Base-by-base conservation (phyloP, 1,140 invertebrate genomes). In the Bombus impatiens region DNA sequence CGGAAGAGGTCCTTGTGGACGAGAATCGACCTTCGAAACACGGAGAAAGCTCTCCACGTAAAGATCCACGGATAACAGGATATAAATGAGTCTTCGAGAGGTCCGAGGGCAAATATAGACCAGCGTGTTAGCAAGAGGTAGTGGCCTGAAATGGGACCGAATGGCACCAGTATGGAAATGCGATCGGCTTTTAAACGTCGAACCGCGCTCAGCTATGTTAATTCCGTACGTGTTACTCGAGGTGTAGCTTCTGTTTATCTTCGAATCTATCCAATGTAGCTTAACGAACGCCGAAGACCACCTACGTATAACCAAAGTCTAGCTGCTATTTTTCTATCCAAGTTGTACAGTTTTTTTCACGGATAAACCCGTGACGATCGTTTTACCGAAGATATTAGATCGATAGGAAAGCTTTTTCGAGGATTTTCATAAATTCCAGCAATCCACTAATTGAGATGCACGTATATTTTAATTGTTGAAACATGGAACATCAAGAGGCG, bases 211-310 rank as follows among this genome's bases (percentile, higher is more conserved):
- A 92, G 90, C 90, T 94, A 94, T 94, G 93, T 94, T 94, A 94
- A 94, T 94, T 94, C 91, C 90, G 82, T 91, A 91, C 92, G 93
- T 94, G 93, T 94, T 94, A 94, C 92, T 90, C 88, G 90, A 94
- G 94, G 93, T 94, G 94, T 94, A 94, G 94, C 93, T 94, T 94
- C 92, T 93, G 93, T 94, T 94, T 94, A 94, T 94, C 94, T 93
- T 92, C 92, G 81, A 91, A 94, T 94, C 93, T 92, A 93, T 89
- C 88, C 90, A 91, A 93, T 94, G 92, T 94, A 92, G 91, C 88
- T 92, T 91, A 92, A 93, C 91, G 86, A 92, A 93, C 88, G 88
- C 81, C 76, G 65, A 57, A 91, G 93, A 94, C 94, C 94, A 94
- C 94, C 93, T 93, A 92, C 92, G 90, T 53, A 53, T 67, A 62